Conservation (phyloP, 2,113 vertebrate genomes). For the Cricetomys ansorgei region DNA sequence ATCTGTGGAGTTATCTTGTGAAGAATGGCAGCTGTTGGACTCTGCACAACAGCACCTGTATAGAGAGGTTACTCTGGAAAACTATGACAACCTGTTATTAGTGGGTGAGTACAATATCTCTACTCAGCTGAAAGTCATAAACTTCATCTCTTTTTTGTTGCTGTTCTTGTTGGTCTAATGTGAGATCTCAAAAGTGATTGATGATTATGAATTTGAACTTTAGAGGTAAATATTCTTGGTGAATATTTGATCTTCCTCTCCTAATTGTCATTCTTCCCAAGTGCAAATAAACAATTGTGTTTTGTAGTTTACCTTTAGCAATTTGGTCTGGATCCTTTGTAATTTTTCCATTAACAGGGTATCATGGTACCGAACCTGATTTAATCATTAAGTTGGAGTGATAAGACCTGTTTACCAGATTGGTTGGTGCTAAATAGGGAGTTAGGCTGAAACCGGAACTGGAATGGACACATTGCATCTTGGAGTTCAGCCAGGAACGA, state of each 20-base stretch:
- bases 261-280: neutral
- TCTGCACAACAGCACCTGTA: constrained; percentile 62
- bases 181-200: neutral
- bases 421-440: too few relatives aligned
- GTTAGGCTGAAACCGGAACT: too few relatives aligned
- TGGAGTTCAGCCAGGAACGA: too few relatives aligned
- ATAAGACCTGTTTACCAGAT: too few relatives aligned
- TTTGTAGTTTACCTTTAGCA: neutral
- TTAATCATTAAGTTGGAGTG: neutral
- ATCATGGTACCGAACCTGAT: neutral
- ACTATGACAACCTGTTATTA: constrained; percentile 61
- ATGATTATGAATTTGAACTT: neutral
- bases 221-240: neutral
- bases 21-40: constrained; percentile 74
- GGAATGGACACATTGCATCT: too few relatives aligned
- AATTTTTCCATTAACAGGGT: constrained; percentile 66
- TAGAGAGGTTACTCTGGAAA: constrained; percentile 72
- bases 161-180: neutral
- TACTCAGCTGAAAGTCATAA: neutral
- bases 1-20: constrained; percentile 70
- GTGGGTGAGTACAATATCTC: constrained; percentile 51
- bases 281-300: neutral
- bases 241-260: neutral
- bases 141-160: neutral
- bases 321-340: neutral